Conservation (phyloP, 1,140 invertebrate species). For the Mylabris phalerata region DNA sequence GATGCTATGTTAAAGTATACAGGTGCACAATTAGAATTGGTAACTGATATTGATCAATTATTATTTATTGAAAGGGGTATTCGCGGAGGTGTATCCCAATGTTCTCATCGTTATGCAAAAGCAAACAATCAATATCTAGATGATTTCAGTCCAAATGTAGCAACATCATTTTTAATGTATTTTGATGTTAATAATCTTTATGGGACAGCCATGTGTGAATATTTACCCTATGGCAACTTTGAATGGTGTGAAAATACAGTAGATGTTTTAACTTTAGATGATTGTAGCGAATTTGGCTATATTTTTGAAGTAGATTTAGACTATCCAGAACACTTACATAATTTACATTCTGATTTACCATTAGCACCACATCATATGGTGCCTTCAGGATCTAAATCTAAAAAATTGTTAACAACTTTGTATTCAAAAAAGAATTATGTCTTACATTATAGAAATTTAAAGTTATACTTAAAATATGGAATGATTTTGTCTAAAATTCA, state of each 20-base stretch:
- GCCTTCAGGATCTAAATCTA: slow-evolving; percentile 10
- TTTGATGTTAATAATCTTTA: slow-evolving; percentile 51
- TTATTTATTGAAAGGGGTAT: slow-evolving; percentile 32
- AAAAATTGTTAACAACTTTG: slow-evolving; percentile 42
- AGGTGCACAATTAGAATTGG: too few relatives aligned
- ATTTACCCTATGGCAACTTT: slow-evolving; percentile 42
- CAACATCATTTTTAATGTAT: slow-evolving; percentile 34
- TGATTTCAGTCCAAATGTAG: slow-evolving; percentile 9
- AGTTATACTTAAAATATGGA: slow-evolving; percentile 18
- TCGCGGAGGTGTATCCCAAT: slow-evolving; percentile 22
- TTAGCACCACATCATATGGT: slow-evolving; percentile 36
- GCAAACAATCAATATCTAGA: slow-evolving; percentile 20
- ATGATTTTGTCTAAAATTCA: slow-evolving; percentile 32
- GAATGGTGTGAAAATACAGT: slow-evolving; percentile 32
- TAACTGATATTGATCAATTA: slow-evolving; percentile 38
- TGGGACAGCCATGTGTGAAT: slow-evolving; percentile 44
- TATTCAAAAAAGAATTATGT: slow-evolving; percentile 37
- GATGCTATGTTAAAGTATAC: too few relatives aligned
- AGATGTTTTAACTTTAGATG: slow-evolving; percentile 28
- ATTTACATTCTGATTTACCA: slow-evolving; percentile 14
- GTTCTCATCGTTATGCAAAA: slow-evolving; percentile 17
- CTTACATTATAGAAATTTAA: slow-evolving; percentile 29
- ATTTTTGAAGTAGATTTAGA: slow-evolving; percentile 46
- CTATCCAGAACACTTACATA: slow-evolving; percentile 35
- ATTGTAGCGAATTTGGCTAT: slow-evolving; percentile 42